Conservation (phyloP, 2,113 vertebrate genomes). For the Limnothrissa miodon region DNA sequence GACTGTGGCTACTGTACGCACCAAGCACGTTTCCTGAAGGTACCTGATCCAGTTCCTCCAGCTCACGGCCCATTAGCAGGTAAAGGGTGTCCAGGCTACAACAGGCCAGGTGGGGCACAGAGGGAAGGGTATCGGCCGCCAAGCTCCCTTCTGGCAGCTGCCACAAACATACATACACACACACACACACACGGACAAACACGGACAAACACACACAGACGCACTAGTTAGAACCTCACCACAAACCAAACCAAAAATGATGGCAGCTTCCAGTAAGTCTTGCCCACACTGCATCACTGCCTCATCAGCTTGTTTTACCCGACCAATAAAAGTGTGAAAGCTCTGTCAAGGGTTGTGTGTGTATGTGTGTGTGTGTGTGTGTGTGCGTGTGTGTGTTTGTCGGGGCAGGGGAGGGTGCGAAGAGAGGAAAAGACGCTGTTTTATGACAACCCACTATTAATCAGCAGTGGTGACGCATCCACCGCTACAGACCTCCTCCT, state of each 20-base stretch:
- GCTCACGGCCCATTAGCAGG: conserved; percentile 91
- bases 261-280: conserved; percentile 6
- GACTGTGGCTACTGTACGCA: conserved; percentile 52
- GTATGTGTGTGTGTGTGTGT: background rate
- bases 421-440: background rate
- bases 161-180: background rate
- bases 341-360: background rate
- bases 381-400: background rate
- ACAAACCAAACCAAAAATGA: background rate
- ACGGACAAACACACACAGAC: background rate
- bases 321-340: background rate
- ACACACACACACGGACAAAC: background rate
- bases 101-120: conserved; percentile 78
- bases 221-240: background rate
- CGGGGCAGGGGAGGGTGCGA: background rate
- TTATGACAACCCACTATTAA: conserved; percentile 1
- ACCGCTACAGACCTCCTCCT: background rate
- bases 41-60: conserved; percentile 87
- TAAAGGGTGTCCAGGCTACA: conserved; percentile 84
- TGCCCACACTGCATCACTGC: background rate
- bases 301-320: conserved; percentile 13
- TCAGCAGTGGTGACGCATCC: background rate
- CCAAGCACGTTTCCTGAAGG: conserved; percentile 92
- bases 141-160: conserved; percentile 78
- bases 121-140: conserved; percentile 58